Percentiles rank a stretch among this genome's conserved stretches.
Evolutionary conservation across 2,888 invertebrate genomes (phyloP).

Genomic region (Apodemia zela): DNA sequence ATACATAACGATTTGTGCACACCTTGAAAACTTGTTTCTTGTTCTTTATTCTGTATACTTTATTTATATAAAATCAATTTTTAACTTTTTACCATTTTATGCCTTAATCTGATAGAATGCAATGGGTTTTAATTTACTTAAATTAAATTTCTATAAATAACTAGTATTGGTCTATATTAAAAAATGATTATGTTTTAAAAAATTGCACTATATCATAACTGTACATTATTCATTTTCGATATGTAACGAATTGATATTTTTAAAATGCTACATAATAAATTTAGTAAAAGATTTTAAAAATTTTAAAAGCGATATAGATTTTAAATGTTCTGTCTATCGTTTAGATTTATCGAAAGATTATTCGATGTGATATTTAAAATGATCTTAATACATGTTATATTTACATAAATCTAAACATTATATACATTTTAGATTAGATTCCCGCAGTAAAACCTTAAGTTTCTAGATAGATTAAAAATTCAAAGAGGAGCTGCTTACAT

Average conservation of each 20-base stretch:
- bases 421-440: neutral
- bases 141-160: conserved; percentile 16
- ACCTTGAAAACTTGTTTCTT: neutral
- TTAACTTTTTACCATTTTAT: conserved; percentile 16
- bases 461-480: conserved; percentile 8
- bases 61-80: neutral
- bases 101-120: neutral
- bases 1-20: neutral
- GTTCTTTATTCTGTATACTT: too few relatives aligned
- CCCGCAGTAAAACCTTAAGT: neutral
- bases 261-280: conserved; percentile 25
- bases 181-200: conserved; percentile 33
- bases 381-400: neutral
- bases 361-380: conserved; percentile 6
- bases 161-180: conserved; percentile 21
- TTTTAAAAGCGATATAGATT: conserved; percentile 27
- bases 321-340: conserved; percentile 25
- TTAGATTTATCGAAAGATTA: conserved; percentile 6
- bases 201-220: conserved; percentile 32
- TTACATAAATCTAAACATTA: neutral
- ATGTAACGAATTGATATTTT: conserved; percentile 29
- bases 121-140: neutral
- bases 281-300: conserved; percentile 28
- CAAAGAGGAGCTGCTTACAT: neutral
- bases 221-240: conserved; percentile 29